Evolutionary conservation across 1,140 invertebrate genomes (phyloP).

Genomic region (Physella acuta): DNA sequence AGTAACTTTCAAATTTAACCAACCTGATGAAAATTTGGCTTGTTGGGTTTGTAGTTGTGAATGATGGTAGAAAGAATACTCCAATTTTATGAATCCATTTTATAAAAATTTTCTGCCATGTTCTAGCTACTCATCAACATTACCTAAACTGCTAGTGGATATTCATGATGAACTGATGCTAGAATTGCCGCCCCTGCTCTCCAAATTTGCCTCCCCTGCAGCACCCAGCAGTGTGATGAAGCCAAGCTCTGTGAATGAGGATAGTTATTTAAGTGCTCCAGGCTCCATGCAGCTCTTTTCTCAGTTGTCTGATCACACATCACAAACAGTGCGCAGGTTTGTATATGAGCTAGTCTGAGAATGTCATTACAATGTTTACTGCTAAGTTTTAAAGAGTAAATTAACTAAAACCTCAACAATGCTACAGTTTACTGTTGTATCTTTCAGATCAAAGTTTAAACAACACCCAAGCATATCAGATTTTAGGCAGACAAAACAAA

Average conservation of each 20-base stretch:
- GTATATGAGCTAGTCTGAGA: too few species aligned
- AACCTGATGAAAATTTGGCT: too few species aligned
- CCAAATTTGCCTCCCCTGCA: conserved; percentile 37
- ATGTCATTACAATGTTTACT: too few species aligned
- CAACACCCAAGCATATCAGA: conserved; percentile 20
- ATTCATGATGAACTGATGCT: conserved; percentile 52
- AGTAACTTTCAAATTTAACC: too few species aligned
- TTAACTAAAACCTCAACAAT: too few species aligned
- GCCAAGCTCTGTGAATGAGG: conserved; percentile 22
- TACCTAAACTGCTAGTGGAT: conserved; percentile 40
- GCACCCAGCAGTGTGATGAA: not conserved
- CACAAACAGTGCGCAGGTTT: conserved; percentile 16
- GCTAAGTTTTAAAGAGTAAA: too few species aligned
- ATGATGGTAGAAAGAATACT: too few species aligned
- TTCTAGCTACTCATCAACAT: conserved; percentile 29
- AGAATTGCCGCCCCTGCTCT: conserved; percentile 38
- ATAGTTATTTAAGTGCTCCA: conserved; percentile 10
- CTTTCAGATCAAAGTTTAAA: conserved; percentile 16
- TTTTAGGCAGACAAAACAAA: conserved; percentile 23
- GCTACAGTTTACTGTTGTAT: not conserved
- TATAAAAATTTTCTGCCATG: not conserved
- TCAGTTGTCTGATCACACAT: conserved; percentile 14
- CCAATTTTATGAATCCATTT: not conserved
- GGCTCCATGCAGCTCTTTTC: conserved; percentile 19
- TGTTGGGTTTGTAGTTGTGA: too few species aligned